A percentile compares a stretch with the other conserved stretches of the same genome.
phyloP scores from a whole-genome alignment of 2,797 vertebrate species.

The Syncerus caffer region DNA sequence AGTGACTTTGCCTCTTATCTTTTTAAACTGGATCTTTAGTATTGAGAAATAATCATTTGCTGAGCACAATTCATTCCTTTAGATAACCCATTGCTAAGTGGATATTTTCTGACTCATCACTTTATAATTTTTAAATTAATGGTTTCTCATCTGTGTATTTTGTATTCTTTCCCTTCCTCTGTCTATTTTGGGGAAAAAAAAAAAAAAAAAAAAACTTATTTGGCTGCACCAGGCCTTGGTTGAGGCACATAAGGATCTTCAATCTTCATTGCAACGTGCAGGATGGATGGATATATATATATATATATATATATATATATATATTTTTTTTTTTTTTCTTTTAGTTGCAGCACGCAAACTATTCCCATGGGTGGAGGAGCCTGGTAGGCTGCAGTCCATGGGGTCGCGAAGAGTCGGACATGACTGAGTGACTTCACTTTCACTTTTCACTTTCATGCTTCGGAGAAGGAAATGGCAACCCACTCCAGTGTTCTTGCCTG shows the following conservation, averaged over 20 bases:
- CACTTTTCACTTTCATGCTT: too few relatives aligned
- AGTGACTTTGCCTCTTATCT: background rate
- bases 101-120: background rate
- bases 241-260: background rate
- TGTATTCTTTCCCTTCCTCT: background rate
- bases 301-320: too few relatives aligned
- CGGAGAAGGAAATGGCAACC: too few relatives aligned
- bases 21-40: background rate
- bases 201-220: background rate
- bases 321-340: too few relatives aligned
- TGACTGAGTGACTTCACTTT: too few relatives aligned
- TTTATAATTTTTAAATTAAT: background rate
- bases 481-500: too few relatives aligned
- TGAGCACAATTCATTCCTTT: background rate
- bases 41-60: background rate
- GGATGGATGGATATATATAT: too few relatives aligned
- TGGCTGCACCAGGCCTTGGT: background rate
- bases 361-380: too few relatives aligned
- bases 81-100: background rate
- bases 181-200: background rate
- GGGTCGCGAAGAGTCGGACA: too few relatives aligned
- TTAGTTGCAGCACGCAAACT: background rate
- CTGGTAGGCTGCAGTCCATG: too few relatives aligned
- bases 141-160: background rate
- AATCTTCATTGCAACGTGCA: background rate